Conservation (phyloP, 2,797 vertebrate species). For the Betta splendens region DNA sequence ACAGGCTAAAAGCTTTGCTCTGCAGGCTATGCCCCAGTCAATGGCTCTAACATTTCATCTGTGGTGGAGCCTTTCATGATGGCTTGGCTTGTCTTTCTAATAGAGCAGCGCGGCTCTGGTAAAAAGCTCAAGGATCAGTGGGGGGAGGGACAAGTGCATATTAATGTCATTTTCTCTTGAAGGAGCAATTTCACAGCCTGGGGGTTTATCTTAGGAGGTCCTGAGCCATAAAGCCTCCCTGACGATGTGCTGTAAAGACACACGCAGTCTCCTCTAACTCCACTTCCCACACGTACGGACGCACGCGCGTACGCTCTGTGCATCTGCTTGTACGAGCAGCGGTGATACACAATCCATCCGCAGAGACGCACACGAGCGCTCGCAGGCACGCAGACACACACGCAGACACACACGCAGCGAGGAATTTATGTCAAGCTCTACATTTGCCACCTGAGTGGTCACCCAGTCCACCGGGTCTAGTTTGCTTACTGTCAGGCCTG, state of each 20-base stretch:
- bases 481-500: slow-evolving; percentile 74
- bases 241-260: slow-evolving; percentile 64
- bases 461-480: slow-evolving; percentile 68
- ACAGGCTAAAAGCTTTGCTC: slow-evolving; percentile 76
- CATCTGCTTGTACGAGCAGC: slow-evolving; percentile 39
- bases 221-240: slow-evolving; percentile 70
- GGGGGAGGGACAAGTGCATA: slow-evolving; percentile 69
- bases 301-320: slow-evolving; percentile 14
- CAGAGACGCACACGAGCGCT: slow-evolving; percentile 33
- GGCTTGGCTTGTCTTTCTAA: slow-evolving; percentile 67
- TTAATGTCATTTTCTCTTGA: slow-evolving; percentile 81
- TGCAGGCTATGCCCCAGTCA: slow-evolving; percentile 67
- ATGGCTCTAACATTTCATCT: slow-evolving; percentile 66
- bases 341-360: slow-evolving; percentile 42
- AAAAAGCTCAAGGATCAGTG: slow-evolving; percentile 68
- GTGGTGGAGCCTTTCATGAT: slow-evolving; percentile 63
- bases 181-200: slow-evolving; percentile 80
- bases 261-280: slow-evolving; percentile 44
- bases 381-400: slow-evolving; percentile 19
- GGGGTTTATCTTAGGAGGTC: slow-evolving; percentile 76
- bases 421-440: slow-evolving; percentile 73
- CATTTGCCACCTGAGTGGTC: slow-evolving; percentile 80
- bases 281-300: not conserved
- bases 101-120: slow-evolving; percentile 68
- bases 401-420: slow-evolving; percentile 27